Conservation (phyloP, 2,797 vertebrate genomes). For the Anomalospiza imberbis region DNA sequence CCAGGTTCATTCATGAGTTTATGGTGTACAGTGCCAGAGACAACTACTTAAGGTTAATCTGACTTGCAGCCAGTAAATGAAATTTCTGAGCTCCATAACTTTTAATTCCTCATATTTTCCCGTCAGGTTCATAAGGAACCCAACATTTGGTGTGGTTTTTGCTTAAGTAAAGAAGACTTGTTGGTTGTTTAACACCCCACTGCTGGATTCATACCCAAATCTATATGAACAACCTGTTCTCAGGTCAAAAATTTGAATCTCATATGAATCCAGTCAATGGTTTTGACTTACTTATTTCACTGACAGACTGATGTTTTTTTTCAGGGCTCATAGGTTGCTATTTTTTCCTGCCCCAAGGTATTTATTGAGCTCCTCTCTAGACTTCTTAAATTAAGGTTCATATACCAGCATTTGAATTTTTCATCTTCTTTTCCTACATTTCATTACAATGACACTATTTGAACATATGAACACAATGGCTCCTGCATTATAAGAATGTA, state of each 20-base stretch:
- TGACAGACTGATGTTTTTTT: neutral
- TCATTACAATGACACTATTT: neutral
- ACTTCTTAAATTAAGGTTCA: neutral
- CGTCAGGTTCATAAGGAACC: neutral
- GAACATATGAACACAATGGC: neutral
- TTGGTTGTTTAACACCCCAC: neutral
- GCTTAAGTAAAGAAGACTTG: neutral
- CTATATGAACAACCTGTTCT: neutral
- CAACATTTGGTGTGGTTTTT: neutral
- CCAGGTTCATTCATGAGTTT: neutral
- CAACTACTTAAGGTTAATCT: neutral
- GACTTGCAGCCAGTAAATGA: neutral
- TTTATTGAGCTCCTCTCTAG: neutral
- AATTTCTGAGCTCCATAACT: neutral
- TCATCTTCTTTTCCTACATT: neutral
- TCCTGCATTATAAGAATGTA: neutral
- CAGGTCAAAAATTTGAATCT: neutral
- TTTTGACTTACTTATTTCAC: neutral
- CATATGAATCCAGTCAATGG: neutral
- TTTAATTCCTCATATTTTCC: neutral
- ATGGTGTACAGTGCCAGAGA: neutral
- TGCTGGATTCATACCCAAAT: neutral
- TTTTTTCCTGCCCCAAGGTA: neutral
- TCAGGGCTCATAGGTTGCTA: fast-evolving
- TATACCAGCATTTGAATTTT: neutral